Conservation (phyloP, 2,888 invertebrate genomes). For the Metalampra italica region DNA sequence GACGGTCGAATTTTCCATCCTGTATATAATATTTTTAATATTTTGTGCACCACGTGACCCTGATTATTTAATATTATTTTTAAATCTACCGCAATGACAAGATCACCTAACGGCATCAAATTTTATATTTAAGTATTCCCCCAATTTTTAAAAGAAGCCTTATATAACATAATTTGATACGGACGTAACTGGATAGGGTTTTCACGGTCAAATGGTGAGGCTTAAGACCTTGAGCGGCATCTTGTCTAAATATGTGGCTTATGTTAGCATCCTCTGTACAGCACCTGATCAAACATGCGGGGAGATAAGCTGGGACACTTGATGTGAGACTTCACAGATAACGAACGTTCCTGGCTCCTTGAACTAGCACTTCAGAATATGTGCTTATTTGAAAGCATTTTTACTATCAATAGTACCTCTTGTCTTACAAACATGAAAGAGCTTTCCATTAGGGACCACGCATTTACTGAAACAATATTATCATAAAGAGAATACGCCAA, state of each 20-base stretch:
- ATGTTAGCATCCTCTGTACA: slow-evolving; percentile 45
- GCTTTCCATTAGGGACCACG: background rate
- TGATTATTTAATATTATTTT: too few relatives aligned
- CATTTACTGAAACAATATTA: slow-evolving; percentile 19
- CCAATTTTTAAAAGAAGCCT: slow-evolving; percentile 30
- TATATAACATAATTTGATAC: slow-evolving; percentile 43
- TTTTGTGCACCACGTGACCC: too few relatives aligned
- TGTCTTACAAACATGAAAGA: background rate
- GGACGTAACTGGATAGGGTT: slow-evolving; percentile 39
- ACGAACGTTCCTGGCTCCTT: slow-evolving; percentile 51
- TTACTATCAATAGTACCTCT: background rate
- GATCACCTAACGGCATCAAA: slow-evolving; percentile 15
- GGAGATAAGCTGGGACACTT: slow-evolving; percentile 70
- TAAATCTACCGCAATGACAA: background rate
- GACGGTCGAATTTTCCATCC: too few relatives aligned
- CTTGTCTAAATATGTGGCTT: slow-evolving; percentile 40
- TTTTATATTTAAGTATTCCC: slow-evolving; percentile 10
- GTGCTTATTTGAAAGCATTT: background rate
- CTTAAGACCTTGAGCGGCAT: slow-evolving; percentile 50
- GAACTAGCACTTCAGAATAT: slow-evolving; percentile 35
- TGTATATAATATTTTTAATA: too few relatives aligned
- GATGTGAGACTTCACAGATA: slow-evolving; percentile 67
- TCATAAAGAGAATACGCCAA: slow-evolving; percentile 19
- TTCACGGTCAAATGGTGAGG: slow-evolving; percentile 57
- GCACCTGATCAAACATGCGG: slow-evolving; percentile 76